Percentiles rank a stretch among this genome's conserved stretches.
phyloP scores from a whole-genome alignment of 2,888 invertebrate genomes.

The Vesta saturnalis region DNA sequence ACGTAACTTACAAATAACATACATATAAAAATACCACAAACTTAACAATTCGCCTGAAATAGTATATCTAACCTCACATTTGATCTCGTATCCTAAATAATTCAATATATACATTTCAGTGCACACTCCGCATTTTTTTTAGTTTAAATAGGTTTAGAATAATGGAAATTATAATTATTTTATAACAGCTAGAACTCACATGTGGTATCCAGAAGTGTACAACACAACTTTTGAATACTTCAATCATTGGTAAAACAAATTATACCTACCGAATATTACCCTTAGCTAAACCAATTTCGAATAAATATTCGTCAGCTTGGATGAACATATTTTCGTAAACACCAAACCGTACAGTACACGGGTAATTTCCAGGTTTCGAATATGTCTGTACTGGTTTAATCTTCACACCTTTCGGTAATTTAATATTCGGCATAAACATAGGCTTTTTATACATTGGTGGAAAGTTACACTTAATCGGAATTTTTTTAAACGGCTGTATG shows the following conservation, averaged over 20 bases:
- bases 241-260: background rate
- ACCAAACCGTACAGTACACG: conserved; percentile 44
- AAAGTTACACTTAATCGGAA: conserved; percentile 20
- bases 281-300: conserved; percentile 53
- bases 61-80: too few species aligned
- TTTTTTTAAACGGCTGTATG: background rate
- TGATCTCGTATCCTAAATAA: too few species aligned
- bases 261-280: conserved; percentile 46
- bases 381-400: conserved; percentile 43
- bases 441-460: conserved; percentile 20
- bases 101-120: too few species aligned
- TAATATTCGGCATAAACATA: conserved; percentile 39
- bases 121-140: too few species aligned
- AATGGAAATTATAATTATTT: too few species aligned
- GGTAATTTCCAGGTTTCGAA: conserved; percentile 46
- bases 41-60: too few species aligned
- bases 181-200: too few species aligned
- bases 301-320: conserved; percentile 53
- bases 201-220: too few species aligned
- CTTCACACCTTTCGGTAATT: conserved; percentile 43
- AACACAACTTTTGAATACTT: too few species aligned
- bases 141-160: too few species aligned
- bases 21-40: too few species aligned
- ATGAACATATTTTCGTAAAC: conserved; percentile 50
- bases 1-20: too few species aligned